Conservation (phyloP, 1,140 invertebrate genomes). For the Spodoptera frugiperda region DNA sequence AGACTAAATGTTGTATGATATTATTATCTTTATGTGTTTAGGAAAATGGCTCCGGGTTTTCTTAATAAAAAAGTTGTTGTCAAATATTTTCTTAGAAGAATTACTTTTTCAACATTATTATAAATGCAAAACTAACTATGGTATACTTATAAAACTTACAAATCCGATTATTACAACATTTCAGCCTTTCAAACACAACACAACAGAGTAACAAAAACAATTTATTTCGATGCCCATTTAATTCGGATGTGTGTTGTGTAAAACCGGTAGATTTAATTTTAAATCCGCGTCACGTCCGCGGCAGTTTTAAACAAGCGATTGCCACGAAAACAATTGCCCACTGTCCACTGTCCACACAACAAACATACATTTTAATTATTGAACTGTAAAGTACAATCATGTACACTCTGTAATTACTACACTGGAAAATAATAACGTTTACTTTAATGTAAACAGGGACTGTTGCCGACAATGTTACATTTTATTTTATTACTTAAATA, state of each 20-base stretch:
- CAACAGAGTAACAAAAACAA: constrained; percentile 15
- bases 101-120: no score
- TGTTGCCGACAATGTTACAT: no score
- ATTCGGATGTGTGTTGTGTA: background rate
- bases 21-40: no score
- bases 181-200: no score
- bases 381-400: constrained; percentile 24
- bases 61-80: no score
- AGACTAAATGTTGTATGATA: no score
- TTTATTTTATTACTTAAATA: background rate
- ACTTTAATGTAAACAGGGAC: constrained; percentile 10
- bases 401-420: constrained; percentile 12
- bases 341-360: constrained; percentile 31
- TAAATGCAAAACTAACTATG: no score
- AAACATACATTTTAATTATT: constrained; percentile 50
- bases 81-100: no score
- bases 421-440: background rate
- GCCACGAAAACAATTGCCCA: constrained; percentile 48
- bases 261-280: constrained; percentile 36
- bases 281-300: constrained; percentile 47
- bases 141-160: no score
- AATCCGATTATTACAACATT: no score
- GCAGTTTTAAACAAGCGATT: constrained; percentile 54
- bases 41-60: no score
- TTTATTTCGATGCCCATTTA: constrained; percentile 8